Evolutionary conservation across 2,888 invertebrate genomes (phyloP).

Genomic region (Polylopha cassiicola): DNA sequence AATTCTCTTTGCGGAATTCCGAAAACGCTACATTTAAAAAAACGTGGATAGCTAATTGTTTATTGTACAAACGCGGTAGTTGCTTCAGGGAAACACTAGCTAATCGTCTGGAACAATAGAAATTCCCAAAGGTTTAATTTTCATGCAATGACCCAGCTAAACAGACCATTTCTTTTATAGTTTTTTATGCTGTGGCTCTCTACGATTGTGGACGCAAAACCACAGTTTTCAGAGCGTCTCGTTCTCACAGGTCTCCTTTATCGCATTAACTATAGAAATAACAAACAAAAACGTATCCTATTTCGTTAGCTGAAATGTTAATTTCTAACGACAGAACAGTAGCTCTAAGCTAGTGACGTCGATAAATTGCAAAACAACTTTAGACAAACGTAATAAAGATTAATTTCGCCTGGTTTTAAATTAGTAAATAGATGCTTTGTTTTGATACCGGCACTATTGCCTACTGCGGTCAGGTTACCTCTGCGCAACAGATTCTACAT

Average conservation of each 20-base stretch:
- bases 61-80: too few relatives aligned
- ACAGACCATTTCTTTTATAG: constrained; percentile 26
- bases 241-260: constrained; percentile 48
- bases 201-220: constrained; percentile 35
- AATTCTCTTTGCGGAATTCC: too few relatives aligned
- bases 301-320: constrained; percentile 24
- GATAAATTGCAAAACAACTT: constrained; percentile 12
- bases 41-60: too few relatives aligned
- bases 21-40: too few relatives aligned
- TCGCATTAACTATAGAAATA: constrained; percentile 22
- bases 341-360: constrained; percentile 12
- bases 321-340: constrained; percentile 8
- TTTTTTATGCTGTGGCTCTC: constrained; percentile 28
- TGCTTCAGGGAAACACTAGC: too few relatives aligned
- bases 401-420: constrained; percentile 26
- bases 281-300: constrained; percentile 27
- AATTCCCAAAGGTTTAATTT: constrained; percentile 31
- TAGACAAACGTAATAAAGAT: constrained; percentile 29
- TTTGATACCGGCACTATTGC: constrained; percentile 25
- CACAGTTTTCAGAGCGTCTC: constrained; percentile 49
- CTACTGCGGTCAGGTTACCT: constrained; percentile 49
- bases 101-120: constrained; percentile 24
- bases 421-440: constrained; percentile 30
- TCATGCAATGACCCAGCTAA: constrained; percentile 30
- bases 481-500: constrained; percentile 34